These are phyloP conservation scores for Dasysyrphus tricinctus DNA, from an alignment of 2,888 invertebrate genomes.

Conservation along the genomic window DNA sequence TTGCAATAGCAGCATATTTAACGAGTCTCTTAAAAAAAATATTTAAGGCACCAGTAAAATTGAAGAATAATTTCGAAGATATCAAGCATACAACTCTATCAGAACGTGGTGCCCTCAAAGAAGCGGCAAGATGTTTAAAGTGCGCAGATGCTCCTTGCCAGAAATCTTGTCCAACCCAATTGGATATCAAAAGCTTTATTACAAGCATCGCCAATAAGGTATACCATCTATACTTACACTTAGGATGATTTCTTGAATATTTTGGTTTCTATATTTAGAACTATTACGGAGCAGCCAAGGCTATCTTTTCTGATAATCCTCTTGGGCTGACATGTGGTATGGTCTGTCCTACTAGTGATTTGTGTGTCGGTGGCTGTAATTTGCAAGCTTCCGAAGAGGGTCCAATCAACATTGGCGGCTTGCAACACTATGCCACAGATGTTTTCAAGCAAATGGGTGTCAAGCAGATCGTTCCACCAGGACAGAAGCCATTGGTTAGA, in stretches of 20 bases:
- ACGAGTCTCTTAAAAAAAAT: neutral
- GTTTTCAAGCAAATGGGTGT: slow-evolving; percentile 98
- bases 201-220: slow-evolving; percentile 97
- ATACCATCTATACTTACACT: neutral
- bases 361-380: slow-evolving; percentile 99
- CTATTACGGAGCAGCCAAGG: slow-evolving; percentile 98
- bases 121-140: slow-evolving; percentile 94
- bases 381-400: slow-evolving; percentile 98
- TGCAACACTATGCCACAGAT: slow-evolving; percentile 98
- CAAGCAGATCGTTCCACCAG: slow-evolving; percentile 92
- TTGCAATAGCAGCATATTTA: neutral
- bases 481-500: slow-evolving; percentile 84
- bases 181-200: slow-evolving; percentile 98
- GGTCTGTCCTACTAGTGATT: slow-evolving; percentile 99
- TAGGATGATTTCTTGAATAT: neutral
- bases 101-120: slow-evolving; percentile 95
- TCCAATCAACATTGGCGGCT: slow-evolving; percentile 98
- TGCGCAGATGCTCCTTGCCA: slow-evolving; percentile 99
- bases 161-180: slow-evolving; percentile 98
- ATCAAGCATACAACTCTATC: slow-evolving; percentile 98
- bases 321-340: slow-evolving; percentile 97
- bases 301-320: slow-evolving; percentile 98
- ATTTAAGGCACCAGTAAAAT: slow-evolving; percentile 87
- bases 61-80: slow-evolving; percentile 96
- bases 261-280: slow-evolving; percentile 86